Percentiles rank a stretch among this genome's conserved stretches.
These are phyloP conservation scores for Thymelicus acteon DNA, from an alignment of 2,888 invertebrate species.

Conservation along the genomic window DNA sequence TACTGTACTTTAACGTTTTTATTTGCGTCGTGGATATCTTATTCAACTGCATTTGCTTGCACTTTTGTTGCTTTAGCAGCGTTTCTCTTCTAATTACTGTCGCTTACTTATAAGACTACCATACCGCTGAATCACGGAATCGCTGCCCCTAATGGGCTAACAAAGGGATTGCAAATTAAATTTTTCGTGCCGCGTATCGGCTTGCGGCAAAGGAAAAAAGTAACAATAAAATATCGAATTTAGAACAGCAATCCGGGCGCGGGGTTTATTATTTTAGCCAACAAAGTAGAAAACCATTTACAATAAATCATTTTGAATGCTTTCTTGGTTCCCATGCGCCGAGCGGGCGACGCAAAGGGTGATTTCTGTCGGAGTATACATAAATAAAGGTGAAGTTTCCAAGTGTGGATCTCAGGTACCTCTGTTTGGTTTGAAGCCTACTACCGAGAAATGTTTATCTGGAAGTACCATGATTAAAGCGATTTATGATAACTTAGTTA, in stretches of 20 bases:
- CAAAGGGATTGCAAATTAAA: constrained; percentile 73
- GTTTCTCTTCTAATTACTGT: constrained; percentile 54
- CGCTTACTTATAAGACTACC: constrained; percentile 52
- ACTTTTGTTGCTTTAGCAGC: constrained; percentile 53
- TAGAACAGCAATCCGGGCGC: constrained; percentile 76
- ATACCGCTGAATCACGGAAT: constrained; percentile 61
- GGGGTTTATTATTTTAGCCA: constrained; percentile 83
- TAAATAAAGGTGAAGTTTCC: constrained; percentile 83
- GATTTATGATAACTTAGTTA: neutral
- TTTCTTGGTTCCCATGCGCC: constrained; percentile 81
- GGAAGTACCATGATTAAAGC: constrained; percentile 45
- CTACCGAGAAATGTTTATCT: constrained; percentile 47
- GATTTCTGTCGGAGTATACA: constrained; percentile 83
- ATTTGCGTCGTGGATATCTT: constrained; percentile 72
- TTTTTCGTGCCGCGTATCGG: constrained; percentile 61
- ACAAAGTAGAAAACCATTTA: constrained; percentile 85
- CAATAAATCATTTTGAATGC: constrained; percentile 85
- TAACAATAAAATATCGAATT: constrained; percentile 79
- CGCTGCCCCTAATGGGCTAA: constrained; percentile 55
- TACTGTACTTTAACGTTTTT: constrained; percentile 77
- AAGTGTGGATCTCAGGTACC: constrained; percentile 78
- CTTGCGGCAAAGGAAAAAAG: constrained; percentile 65
- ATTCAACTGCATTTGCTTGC: constrained; percentile 64
- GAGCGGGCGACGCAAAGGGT: constrained; percentile 82
- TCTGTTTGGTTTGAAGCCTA: constrained; percentile 55